Percentiles rank a stretch among this genome's conserved stretches.
Conservation (phyloP, 2,888 invertebrate species). For the Xylota sylvarum region DNA sequence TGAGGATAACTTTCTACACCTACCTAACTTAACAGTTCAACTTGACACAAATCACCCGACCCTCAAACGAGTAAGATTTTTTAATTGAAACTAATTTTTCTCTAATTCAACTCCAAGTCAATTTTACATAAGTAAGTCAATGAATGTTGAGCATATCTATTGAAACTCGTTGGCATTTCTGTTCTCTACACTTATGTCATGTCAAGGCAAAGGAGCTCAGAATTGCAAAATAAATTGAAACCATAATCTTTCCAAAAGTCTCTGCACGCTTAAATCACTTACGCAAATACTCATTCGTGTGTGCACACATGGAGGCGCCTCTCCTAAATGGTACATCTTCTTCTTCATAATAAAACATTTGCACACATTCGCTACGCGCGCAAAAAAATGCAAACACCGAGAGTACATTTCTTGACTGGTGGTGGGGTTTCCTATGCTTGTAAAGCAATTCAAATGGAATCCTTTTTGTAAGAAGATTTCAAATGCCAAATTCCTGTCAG, state of each 20-base stretch:
- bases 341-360: slow-evolving; percentile 11
- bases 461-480: slow-evolving; percentile 42
- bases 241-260: slow-evolving; percentile 25
- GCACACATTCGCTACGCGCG: slow-evolving; percentile 13
- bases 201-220: background rate
- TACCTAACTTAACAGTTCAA: too few relatives aligned
- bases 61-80: too few relatives aligned
- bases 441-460: slow-evolving; percentile 33
- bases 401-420: background rate
- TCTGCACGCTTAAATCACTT: slow-evolving; percentile 38
- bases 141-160: too few relatives aligned
- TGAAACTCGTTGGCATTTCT: too few relatives aligned
- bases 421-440: background rate
- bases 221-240: slow-evolving; percentile 41
- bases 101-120: too few relatives aligned
- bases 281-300: slow-evolving; percentile 26
- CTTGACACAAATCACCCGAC: too few relatives aligned
- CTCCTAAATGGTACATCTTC: slow-evolving; percentile 5
- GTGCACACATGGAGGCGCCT: slow-evolving; percentile 29
- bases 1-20: too few relatives aligned
- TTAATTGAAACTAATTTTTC: too few relatives aligned
- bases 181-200: background rate
- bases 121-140: too few relatives aligned
- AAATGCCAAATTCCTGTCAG: slow-evolving; percentile 47
- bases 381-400: slow-evolving; percentile 32